phyloP scores from a whole-genome alignment of 2,797 vertebrate species.

The Strix occidentalis region DNA sequence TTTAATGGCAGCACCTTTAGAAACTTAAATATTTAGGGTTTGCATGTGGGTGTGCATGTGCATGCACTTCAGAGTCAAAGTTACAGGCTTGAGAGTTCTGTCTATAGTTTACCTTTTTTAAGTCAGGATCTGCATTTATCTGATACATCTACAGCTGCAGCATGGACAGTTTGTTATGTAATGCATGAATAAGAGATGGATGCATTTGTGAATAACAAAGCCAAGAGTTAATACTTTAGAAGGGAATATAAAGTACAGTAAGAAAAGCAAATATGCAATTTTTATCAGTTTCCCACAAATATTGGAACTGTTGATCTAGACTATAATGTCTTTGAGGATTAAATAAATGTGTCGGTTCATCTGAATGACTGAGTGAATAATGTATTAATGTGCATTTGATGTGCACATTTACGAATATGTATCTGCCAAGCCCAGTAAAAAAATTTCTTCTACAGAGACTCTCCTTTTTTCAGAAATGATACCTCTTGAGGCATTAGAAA shows the following conservation, averaged over 20 bases:
- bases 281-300: conserved; percentile 43
- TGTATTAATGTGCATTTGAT: conserved; percentile 61
- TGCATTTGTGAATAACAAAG: conserved; percentile 24
- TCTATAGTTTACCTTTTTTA: not conserved
- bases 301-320: not conserved
- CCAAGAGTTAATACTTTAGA: conserved; percentile 31
- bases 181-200: not conserved
- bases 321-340: conserved; percentile 43
- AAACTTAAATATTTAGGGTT: not conserved
- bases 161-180: conserved; percentile 12
- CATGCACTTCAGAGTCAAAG: not conserved
- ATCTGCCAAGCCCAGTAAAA: conserved; percentile 48
- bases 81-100: not conserved
- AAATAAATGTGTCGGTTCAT: conserved; percentile 56
- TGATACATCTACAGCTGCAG: not conserved
- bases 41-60: not conserved
- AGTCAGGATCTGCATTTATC: conserved; percentile 1
- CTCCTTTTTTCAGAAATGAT: conserved; percentile 19
- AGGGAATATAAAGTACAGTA: not conserved
- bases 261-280: conserved; percentile 42
- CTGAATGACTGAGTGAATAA: conserved; percentile 66
- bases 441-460: conserved; percentile 6
- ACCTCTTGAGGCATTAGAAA: conserved; percentile 58
- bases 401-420: conserved; percentile 41
- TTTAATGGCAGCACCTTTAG: not conserved